Evolutionary conservation across 2,888 invertebrate genomes (phyloP), one percentile per base, ranked within the genome.

Genomic region (Dryococelus australis): DNA sequence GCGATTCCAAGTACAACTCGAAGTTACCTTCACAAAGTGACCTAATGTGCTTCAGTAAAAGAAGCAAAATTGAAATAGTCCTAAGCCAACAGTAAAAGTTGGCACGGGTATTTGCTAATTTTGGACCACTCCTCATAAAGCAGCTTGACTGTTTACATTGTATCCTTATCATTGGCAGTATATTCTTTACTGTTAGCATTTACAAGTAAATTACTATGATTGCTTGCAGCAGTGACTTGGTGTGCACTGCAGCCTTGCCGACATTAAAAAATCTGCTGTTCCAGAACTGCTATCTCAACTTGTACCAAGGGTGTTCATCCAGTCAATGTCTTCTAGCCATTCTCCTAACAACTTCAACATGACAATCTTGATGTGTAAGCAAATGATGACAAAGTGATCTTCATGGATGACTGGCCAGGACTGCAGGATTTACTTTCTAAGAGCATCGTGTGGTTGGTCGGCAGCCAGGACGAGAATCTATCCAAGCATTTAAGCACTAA

Each of bases 1-100:
- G 65, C n/a, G 86, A 51, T 28, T 88, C 80, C 5, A 85, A 43
- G 84, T 89, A 89, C 28, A 87, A 79, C 26, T 24, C 12, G 27
- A 87, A 86, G 81, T 86, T 35, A 10, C 43, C 65, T 27, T 86
- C 53, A 24, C 86, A 24, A 27, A 86, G 2, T 27, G 13, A 47
- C n/a, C 28, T 78, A 26, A 86, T 78, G 6, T 47, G 28, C 43
- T n/a, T 5, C 28, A 86, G 79, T 12, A 86, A 53, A 28, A 65
- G 79, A 51, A 28, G 28, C 79, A 65, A 13, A 13, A 86, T 16
- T 86, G 26, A 26, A n/a, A 86, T 4, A 20, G 35, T 26, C 24
- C 24, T 86, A 13, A 28, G n/a, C 27, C 86, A 53, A 51, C 26
- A 12, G 43, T 27, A 4, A 86, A 80, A 85, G n/a, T 51, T 12